Base-by-base conservation (phyloP, 2,888 invertebrate genomes). In the Tinea pellionella region DNA sequence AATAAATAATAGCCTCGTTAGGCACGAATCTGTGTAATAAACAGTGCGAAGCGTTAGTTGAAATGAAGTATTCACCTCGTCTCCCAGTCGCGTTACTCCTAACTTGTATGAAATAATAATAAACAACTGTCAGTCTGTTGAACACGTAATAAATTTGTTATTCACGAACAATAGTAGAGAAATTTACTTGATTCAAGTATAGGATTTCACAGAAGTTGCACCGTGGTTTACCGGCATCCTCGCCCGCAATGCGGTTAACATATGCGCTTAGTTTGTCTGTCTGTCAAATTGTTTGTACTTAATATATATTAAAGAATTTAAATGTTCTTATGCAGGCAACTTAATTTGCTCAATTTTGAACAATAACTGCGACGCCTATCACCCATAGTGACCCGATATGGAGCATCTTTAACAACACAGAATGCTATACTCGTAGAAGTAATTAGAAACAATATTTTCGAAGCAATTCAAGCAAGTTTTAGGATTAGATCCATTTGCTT, bases 181-280 rank as follows among this genome's bases (percentile, higher is more conserved):
- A 47, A 37, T 53, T 53, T 18, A 24, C 30, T 57, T 32, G 57
- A 32, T 15, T 32, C 32, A 29, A 15, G 32, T 16, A 57, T 15
- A 32, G 53, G 53, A 15, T 57, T 56, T 32, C 32, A 32, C n/a
- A 32, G 57, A 57, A 57, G 32, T 57, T 57, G 57, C 57, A 57
- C 57, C 55, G 55, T 18, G 55, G 55, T 55, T 19, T 19, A 24
- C 55, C 57, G 57, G 55, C 30, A 8, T 57, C 6, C 57, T 61
- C 63, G 62, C 65, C n/a, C 71, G 71, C 72, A 72, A 64, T 72
- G 72, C 69, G 71, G 72, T 68, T 65, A 63, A 65, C 63, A 66
- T 68, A 66, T 67, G 64, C 65, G 64, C 65, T 60, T 57, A 57
- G 57, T 57, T 57, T 57, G 32, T 57, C 30, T 32, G 15, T 57